Evolutionary conservation across 2,797 vertebrate species (phyloP), one percentile per base, ranked within the genome.

Genomic region (Meriones psammophilus): DNA sequence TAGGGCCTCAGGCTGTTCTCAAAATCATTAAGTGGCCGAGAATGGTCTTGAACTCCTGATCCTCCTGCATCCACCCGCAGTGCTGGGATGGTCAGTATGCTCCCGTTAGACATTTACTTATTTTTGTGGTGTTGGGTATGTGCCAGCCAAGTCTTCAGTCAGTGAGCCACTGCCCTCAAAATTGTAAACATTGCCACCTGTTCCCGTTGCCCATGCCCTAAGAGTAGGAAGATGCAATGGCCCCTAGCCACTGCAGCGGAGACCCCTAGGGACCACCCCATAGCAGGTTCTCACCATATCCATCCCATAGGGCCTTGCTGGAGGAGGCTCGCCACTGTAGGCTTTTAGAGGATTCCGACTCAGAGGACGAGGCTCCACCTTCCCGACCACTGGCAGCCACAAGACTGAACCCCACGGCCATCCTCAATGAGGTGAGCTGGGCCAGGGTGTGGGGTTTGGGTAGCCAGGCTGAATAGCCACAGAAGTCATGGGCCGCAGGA

Each of bases 281-380:
- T 39, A 85, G 15, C 22, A 5, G 1, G 0, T 64, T 22, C 83
- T 1, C 8, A 71, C 58, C 8, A 13, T 13, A 10, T 46, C 36
- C 20, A 0, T 36, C 94, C 46, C 0, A 0, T 97, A 99, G 98
- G 60, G 97, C 97, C 1, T 99, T 99, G 99, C 96, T 99, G 98
- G 99, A 99, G 0, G 98, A 99, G 79, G 99, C 98, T 0, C 98
- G 98, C 22, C 98, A 98, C 68, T 99, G 99, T 71, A 98, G 99
- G 69, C 97, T 99, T 56, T 97, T 99, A 84, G 98, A 98, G 0
- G 99, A 99, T 96, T 99, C 99, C 0, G 99, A 99, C 96, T 99
- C 99, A 0, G 99, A 99, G 2, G 98, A 99, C 3, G 99, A 99
- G 0, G 28, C 36, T 0, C 2, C 33, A 0, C 91, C 95, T 0